A percentile compares a stretch with the other conserved stretches of the same genome.
Evolutionary conservation across 2,113 vertebrate species (phyloP).

Genomic region (Lasiurus borealis): DNA sequence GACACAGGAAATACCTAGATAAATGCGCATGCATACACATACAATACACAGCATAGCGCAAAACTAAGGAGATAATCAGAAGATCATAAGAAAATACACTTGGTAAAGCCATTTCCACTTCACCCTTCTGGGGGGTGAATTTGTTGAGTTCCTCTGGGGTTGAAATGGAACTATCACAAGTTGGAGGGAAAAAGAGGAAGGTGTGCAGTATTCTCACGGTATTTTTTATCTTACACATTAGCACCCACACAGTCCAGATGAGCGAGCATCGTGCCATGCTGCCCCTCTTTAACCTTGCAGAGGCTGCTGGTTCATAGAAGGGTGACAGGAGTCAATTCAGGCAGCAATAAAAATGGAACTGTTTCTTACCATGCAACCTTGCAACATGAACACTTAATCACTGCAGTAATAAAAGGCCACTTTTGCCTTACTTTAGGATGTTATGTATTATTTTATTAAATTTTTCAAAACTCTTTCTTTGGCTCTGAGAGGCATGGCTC

Average conservation of each 20-base stretch:
- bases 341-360: constrained; percentile 28
- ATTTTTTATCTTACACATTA: constrained; percentile 80
- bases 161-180: constrained; percentile 65
- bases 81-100: neutral
- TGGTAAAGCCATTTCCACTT: constrained; percentile 25
- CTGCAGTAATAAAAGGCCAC: constrained; percentile 53
- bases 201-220: constrained; percentile 67
- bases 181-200: constrained; percentile 62
- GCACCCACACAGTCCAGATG: constrained; percentile 71
- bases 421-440: constrained; percentile 57
- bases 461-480: constrained; percentile 75
- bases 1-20: neutral
- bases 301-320: constrained; percentile 65
- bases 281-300: constrained; percentile 78
- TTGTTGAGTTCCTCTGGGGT: constrained; percentile 44
- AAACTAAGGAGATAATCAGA: constrained; percentile 15
- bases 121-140: constrained; percentile 33
- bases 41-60: neutral
- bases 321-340: constrained; percentile 54
- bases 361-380: neutral
- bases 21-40: neutral
- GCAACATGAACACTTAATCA: constrained; percentile 77
- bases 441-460: constrained; percentile 86
- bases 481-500: constrained; percentile 80
- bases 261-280: constrained; percentile 72